Conservation (phyloP, 2,797 vertebrate species). For the Lacerta bilineata region DNA sequence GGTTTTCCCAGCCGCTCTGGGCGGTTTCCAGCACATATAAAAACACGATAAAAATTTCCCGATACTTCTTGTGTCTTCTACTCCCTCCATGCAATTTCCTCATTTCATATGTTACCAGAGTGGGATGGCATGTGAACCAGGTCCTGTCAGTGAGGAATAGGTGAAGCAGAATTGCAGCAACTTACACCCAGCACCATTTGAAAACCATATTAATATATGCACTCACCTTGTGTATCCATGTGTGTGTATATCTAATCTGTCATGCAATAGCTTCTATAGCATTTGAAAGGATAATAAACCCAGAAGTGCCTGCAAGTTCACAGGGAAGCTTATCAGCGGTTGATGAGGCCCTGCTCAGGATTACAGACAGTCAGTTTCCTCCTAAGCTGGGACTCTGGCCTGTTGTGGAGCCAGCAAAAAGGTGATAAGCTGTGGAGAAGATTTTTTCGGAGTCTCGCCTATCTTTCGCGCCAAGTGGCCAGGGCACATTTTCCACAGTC, state of each 20-base stretch:
- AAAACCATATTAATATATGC: background rate
- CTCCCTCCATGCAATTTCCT: background rate
- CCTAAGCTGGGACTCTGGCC: constrained; percentile 73
- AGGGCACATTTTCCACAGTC: constrained; percentile 85
- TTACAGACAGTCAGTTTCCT: constrained; percentile 87
- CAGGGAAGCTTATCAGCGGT: constrained; percentile 88
- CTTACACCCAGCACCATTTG: rapidly evolving
- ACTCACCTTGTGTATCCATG: rapidly evolving
- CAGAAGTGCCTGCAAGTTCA: constrained; percentile 77
- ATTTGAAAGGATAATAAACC: constrained; percentile 76
- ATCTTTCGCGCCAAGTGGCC: constrained; percentile 87
- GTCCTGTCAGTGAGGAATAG: background rate
- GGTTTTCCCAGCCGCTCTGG: too few relatives aligned
- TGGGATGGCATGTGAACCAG: background rate
- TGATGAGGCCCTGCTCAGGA: constrained; percentile 86
- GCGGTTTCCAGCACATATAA: too few relatives aligned
- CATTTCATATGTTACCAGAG: background rate
- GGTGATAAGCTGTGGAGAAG: constrained; percentile 87
- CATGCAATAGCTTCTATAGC: constrained; percentile 66
- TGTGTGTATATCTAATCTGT: background rate
- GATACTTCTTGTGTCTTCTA: background rate
- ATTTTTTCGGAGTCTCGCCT: constrained; percentile 87
- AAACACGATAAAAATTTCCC: too few relatives aligned
- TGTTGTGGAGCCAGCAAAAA: constrained; percentile 84
- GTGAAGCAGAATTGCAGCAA: background rate